Evolutionary conservation across 2,888 invertebrate genomes (phyloP), one percentile per base, ranked within the genome.

Genomic region (Octodonta nipae): DNA sequence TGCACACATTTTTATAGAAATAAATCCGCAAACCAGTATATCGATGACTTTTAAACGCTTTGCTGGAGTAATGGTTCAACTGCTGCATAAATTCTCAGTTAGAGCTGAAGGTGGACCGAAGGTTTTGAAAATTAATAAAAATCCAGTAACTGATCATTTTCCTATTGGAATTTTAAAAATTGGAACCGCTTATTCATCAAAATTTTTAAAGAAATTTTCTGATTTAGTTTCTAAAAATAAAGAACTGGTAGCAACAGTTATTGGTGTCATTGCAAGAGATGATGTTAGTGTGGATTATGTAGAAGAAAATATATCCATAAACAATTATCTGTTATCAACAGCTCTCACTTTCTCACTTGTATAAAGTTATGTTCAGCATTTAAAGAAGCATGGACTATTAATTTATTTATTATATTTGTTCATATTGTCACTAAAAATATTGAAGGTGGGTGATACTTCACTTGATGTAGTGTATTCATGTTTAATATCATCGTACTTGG

Each of bases 201-300:
- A 80, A 44, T 70, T 79, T 43, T 58, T 75, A 0, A 50, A 63
- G 29, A 50, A 63, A 29, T 73, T 78, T 47, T 64, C 73, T 35
- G 84, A 88, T 25, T 58, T 95, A 17, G 86, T 88, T 5, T 86
- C 86, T 0, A 63, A 66, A 10, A 69, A 71, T 29, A 83, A 89
- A 41, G 74, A 75, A 36, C 92, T 95, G 1, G 71, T 95, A 35
- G 91, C 83, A 0, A 67, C 96, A 44, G 80, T 95, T 2, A 69
- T 98, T 35, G 98, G 98, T 24, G 92, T 96, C 2, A 93, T 98
- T 81, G 96, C 98, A 0, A 89, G 93, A 64, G 98, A 96, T 33
- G 83, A 82, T 62, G 78, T 96, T 38, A 72, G 76, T 47, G 66
- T 68, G 1, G 91, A 95, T 60, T 98, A 95, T 61, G 74, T 80